Evolutionary conservation across 2,888 invertebrate species (phyloP).

Genomic region (Hyposoter didymator): DNA sequence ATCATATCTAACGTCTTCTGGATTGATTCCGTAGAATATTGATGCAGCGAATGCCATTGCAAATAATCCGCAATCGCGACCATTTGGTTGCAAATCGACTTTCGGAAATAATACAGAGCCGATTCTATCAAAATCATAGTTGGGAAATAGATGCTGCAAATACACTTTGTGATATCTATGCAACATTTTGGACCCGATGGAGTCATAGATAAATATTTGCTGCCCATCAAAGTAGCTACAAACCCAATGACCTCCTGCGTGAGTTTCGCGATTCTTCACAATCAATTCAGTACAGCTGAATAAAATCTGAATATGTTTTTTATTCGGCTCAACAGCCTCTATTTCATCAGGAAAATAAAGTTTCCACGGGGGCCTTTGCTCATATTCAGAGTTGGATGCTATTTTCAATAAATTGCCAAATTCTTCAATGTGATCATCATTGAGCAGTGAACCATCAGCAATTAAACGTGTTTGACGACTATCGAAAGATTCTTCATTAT

Average conservation of each 20-base stretch:
- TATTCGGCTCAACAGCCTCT: conserved; percentile 34
- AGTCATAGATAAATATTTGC: conserved; percentile 62
- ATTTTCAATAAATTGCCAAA: conserved; percentile 44
- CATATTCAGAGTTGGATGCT: conserved; percentile 41
- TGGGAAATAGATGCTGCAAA: conserved; percentile 52
- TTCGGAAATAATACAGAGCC: conserved; percentile 41
- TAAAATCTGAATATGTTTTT: conserved; percentile 66
- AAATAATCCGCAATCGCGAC: conserved; percentile 38
- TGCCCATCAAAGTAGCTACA: conserved; percentile 57
- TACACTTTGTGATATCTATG: conserved; percentile 52
- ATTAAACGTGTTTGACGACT: conserved; percentile 2
- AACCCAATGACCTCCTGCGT: conserved; percentile 55
- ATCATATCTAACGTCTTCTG: conserved; percentile 24
- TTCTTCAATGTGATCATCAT: conserved; percentile 51
- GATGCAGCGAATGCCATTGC: conserved; percentile 50
- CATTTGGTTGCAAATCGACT: conserved; percentile 54
- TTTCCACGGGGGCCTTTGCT: conserved; percentile 17
- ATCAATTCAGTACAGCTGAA: conserved; percentile 52
- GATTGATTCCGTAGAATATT: conserved; percentile 40
- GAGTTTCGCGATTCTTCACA: not conserved
- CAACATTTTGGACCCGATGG: conserved; percentile 28
- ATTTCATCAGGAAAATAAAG: conserved; percentile 43
- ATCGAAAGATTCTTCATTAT: not conserved
- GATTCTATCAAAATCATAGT: conserved; percentile 35
- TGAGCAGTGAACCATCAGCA: conserved; percentile 29